A percentile compares a stretch with the other conserved stretches of the same genome.
phyloP scores from a whole-genome alignment of 2,113 vertebrate genomes.

The Globicephala melas region DNA sequence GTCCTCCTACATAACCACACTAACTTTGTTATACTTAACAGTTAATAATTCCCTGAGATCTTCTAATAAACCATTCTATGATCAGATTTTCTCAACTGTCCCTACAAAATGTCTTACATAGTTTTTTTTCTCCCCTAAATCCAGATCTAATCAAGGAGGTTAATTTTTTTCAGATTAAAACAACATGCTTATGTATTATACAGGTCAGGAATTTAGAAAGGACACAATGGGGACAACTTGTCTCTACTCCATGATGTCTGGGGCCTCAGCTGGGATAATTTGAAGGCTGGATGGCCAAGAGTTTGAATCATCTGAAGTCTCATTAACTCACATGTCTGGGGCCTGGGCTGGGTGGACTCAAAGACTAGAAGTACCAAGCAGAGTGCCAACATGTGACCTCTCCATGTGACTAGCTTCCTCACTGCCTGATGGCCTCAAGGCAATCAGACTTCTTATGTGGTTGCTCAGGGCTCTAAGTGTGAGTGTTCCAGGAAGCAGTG shows the following conservation, averaged over 20 bases:
- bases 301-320: slow-evolving; percentile 18
- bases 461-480: neutral
- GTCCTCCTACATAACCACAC: neutral
- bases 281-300: neutral
- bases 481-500: neutral
- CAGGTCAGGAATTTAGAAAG: neutral
- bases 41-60: neutral
- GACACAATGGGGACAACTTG: neutral
- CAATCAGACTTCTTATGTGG: neutral
- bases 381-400: neutral
- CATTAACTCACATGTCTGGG: neutral
- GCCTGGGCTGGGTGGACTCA: neutral
- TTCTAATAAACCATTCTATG: neutral
- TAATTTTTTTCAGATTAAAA: neutral
- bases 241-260: neutral
- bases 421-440: neutral
- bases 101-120: neutral
- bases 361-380: neutral
- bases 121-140: neutral
- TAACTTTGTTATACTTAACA: neutral
- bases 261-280: neutral
- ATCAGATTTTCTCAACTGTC: neutral
- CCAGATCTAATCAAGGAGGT: neutral
- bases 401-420: neutral
- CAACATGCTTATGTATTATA: neutral